Evolutionary conservation across 2,113 vertebrate species (phyloP), one percentile per base, ranked within the genome.

Genomic region (Oxyruncus cristatus): DNA sequence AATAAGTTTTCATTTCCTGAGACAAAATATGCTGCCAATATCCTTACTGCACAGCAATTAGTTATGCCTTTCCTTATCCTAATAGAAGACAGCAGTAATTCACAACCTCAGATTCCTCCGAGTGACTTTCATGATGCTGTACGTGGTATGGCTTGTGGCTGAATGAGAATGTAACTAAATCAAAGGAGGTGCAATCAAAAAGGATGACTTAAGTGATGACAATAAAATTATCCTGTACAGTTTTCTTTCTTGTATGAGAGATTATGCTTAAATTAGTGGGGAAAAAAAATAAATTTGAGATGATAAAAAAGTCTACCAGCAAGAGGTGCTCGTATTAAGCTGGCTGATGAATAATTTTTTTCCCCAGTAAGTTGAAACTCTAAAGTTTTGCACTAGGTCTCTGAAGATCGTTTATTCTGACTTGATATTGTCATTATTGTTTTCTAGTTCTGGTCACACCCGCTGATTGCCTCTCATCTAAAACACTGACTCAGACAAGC

Each of bases 1-100:
- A 81, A 44, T 78, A 92, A 85, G 63, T 91, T 90, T 89, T 95
- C 66, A 84, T 93, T 93, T 94, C 50, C 50, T 75, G 76, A 84
- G 61, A 95, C 61, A 92, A 93, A 86, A 81, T 55, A 79, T 33
- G 62, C 42, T 85, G 35, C 53, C 78, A 78, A 9, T 80, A 86
- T 91, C 68, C 72, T 63, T 63, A 74, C 65, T 85, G 37, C 78
- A 37, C 20, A 68, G 44, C 71, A 87, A 89, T 77, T 88, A 95
- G 88, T 89, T 91, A 92, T 65, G 61, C 37, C 56, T 74, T 83
- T 77, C 68, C 70, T 94, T 72, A 66, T 84, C 75, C 65, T 81
- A 35, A n/a, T 41, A 56, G 28, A 75, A 91, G 44, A 47, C 49
- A 72, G n/a, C 46, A 71, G 24, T 73, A 89, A 89, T 72, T 91